These are phyloP conservation scores for Poeciliopsis presidionis DNA, from an alignment of 2,797 vertebrate genomes.

Conservation along the genomic window DNA sequence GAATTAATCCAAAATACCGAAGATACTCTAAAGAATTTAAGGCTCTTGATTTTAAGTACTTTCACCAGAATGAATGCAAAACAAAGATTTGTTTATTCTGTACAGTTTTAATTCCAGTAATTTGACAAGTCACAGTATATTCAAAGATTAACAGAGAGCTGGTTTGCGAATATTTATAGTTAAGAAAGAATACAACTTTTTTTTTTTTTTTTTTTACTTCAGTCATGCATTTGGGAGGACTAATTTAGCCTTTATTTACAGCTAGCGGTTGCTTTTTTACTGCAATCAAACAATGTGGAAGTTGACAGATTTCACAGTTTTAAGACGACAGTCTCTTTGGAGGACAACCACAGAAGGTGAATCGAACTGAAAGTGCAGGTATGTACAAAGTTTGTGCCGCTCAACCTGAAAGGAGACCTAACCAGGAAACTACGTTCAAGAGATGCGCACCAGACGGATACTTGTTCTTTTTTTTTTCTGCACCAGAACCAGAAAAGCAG, in stretches of 20 bases:
- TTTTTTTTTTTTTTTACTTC: slow-evolving; percentile 4
- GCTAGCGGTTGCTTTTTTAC: slow-evolving; percentile 16
- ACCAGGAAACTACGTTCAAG: slow-evolving; percentile 17
- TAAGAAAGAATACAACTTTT: slow-evolving; percentile 22
- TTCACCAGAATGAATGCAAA: slow-evolving; percentile 52
- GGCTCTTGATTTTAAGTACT: background rate
- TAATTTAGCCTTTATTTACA: slow-evolving; percentile 18
- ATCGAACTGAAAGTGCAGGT: slow-evolving; percentile 39
- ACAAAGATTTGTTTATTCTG: slow-evolving; percentile 49
- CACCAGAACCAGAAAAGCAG: slow-evolving; percentile 39
- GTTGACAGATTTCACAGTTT: slow-evolving; percentile 21
- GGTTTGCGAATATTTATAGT: slow-evolving; percentile 48
- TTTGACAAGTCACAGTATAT: slow-evolving; percentile 72
- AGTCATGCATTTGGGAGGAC: slow-evolving; percentile 55
- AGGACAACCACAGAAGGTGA: slow-evolving; percentile 41
- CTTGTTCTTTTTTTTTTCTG: background rate
- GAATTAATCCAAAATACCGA: background rate
- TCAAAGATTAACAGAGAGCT: slow-evolving; percentile 49
- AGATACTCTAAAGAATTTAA: background rate
- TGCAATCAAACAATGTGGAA: slow-evolving; percentile 22
- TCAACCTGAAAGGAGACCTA: slow-evolving; percentile 37
- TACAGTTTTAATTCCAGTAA: slow-evolving; percentile 68
- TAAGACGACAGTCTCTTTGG: slow-evolving; percentile 34
- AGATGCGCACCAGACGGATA: background rate
- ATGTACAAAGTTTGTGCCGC: slow-evolving; percentile 52